phyloP scores from a whole-genome alignment of 2,888 invertebrate species.

The Cerastoderma edule region DNA sequence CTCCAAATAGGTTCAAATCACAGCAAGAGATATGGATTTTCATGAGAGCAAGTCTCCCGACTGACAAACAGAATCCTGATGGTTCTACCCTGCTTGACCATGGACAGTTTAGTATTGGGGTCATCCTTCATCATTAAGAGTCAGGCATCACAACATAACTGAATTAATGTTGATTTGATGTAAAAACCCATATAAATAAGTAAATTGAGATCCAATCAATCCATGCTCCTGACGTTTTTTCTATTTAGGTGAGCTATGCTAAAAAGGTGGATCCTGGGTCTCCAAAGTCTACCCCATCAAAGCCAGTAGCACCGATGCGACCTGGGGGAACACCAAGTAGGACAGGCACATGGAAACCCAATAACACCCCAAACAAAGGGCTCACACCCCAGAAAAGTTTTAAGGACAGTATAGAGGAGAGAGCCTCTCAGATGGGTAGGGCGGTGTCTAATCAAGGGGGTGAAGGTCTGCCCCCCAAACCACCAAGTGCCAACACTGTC shows the following conservation, averaged over 20 bases:
- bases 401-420: slow-evolving; percentile 69
- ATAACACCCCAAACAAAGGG: slow-evolving; percentile 49
- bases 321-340: slow-evolving; percentile 51
- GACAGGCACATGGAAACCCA: slow-evolving; percentile 41
- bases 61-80: too few species aligned
- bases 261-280: slow-evolving; percentile 75
- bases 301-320: slow-evolving; percentile 31
- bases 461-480: slow-evolving; percentile 53
- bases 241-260: slow-evolving; percentile 67
- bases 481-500: slow-evolving; percentile 31
- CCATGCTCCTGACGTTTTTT: neutral
- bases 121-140: too few species aligned
- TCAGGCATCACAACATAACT: too few species aligned
- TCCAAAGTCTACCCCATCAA: slow-evolving; percentile 52
- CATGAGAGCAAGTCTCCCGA: too few species aligned
- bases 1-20: too few species aligned
- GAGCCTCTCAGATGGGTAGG: slow-evolving; percentile 65
- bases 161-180: too few species aligned
- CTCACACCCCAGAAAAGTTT: slow-evolving; percentile 72
- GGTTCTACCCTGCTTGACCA: too few species aligned
- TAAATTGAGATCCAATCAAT: too few species aligned
- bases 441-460: slow-evolving; percentile 20
- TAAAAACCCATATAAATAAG: too few species aligned
- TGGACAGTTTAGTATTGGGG: too few species aligned
- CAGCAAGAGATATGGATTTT: too few species aligned